A percentile compares a stretch with the other conserved stretches of the same genome.
phyloP scores from a whole-genome alignment of 2,888 invertebrate species.

The Incurvaria masculella region DNA sequence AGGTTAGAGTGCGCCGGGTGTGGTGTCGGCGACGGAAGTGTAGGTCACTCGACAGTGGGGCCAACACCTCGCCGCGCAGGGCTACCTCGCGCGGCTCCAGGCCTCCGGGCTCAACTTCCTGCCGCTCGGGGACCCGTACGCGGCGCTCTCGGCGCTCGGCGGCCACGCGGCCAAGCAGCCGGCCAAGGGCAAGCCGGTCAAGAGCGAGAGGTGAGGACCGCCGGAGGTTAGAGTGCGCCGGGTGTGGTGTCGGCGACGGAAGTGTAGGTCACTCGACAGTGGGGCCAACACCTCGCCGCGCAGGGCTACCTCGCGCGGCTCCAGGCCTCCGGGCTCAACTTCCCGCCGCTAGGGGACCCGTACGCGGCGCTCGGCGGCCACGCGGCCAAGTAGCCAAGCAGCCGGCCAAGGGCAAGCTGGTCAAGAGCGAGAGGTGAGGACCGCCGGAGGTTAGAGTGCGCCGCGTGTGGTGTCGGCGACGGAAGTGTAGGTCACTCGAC shows the following conservation, averaged over 20 bases:
- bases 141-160: constrained; percentile 39
- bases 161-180: constrained; percentile 36
- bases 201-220: constrained; percentile 40
- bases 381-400: constrained; percentile 35
- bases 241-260: too few relatives aligned
- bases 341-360: constrained; percentile 61
- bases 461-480: too few relatives aligned
- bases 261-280: too few relatives aligned
- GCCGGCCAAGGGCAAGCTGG: constrained; percentile 31
- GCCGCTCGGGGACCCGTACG: constrained; percentile 54
- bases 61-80: constrained; percentile 77
- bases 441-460: too few relatives aligned
- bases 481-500: too few relatives aligned
- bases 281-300: constrained; percentile 83
- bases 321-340: constrained; percentile 75
- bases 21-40: too few relatives aligned
- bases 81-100: constrained; percentile 80
- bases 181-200: constrained; percentile 28
- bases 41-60: too few relatives aligned
- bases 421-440: constrained; percentile 38
- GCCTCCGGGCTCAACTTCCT: constrained; percentile 75
- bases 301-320: constrained; percentile 84
- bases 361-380: constrained; percentile 42
- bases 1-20: too few relatives aligned
- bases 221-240: too few relatives aligned